A percentile compares a stretch with the other conserved stretches of the same genome.
phyloP scores from a whole-genome alignment of 2,113 vertebrate genomes.

The Trichomycterus rosablanca region DNA sequence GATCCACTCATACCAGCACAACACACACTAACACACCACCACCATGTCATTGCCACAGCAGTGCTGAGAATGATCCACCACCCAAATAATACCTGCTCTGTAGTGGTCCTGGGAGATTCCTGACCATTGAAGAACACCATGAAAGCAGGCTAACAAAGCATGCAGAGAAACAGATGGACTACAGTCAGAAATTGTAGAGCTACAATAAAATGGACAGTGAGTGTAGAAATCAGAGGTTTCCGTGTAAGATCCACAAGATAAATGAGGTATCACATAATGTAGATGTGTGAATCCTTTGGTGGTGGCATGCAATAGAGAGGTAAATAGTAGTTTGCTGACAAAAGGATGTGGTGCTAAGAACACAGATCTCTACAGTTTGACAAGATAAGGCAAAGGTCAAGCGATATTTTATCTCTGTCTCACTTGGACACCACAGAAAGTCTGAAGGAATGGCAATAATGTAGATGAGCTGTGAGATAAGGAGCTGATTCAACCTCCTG shows the following conservation, averaged over 20 bases:
- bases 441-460: slow-evolving; percentile 28
- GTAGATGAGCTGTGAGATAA: slow-evolving; percentile 21
- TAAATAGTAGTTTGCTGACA: not conserved
- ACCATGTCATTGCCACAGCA: no score
- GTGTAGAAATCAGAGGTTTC: not conserved
- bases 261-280: not conserved
- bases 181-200: no score
- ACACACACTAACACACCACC: no score
- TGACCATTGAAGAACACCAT: no score
- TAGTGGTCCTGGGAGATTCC: no score
- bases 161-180: no score
- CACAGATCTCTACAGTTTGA: not conserved
- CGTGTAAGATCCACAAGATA: slow-evolving; percentile 15
- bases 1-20: no score
- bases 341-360: not conserved
- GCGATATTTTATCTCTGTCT: slow-evolving; percentile 20
- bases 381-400: not conserved
- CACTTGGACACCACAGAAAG: slow-evolving; percentile 22
- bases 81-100: no score
- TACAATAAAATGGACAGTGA: no score
- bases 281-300: slow-evolving; percentile 26
- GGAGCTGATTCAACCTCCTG: not conserved
- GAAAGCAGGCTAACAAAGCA: no score
- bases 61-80: no score
- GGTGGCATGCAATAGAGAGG: slow-evolving; percentile 21